Evolutionary conservation across 2,888 invertebrate species (phyloP), one percentile per base, ranked within the genome.

Genomic region (Agrochola circellaris): DNA sequence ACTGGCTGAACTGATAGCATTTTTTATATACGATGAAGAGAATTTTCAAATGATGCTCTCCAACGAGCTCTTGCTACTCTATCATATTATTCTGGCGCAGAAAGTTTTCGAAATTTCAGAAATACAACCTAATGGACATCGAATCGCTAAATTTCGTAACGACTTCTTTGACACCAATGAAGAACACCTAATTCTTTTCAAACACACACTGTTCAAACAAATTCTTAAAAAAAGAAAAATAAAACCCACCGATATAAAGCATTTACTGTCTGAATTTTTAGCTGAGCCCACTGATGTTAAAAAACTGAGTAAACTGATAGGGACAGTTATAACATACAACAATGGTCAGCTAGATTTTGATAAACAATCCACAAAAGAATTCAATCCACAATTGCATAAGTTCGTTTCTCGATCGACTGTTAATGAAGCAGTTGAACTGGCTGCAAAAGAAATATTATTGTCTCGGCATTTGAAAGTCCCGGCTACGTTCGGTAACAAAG

Each of bases 401-500:
- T 26, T 15, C n/a, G 56, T 79, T 66, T 61, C 79, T 23, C 56
- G 23, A 26, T 30, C 69, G 13, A 54, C 60, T 54, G 48, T 81
- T n/a, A 56, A 76, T 0, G 30, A 79, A 77, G 84, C 82, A 6
- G 62, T 81, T n/a, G 42, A 38, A 72, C 30, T 69, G 13, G 73
- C 66, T 56, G 79, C 77, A 51, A 70, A n/a, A 61, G 34, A 56
- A 56, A 77, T 75, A 17, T 51, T 86, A 66, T 9, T 6, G 1
- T 58, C 66, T 7, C 38, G 45, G 15, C 17, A 58, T 51, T 72
- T 87, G 1, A 79, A 81, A 72, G 79, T 87, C 1, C 87, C 85
- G 8, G 20, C 61, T 42, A 34, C 72, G 4, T 87, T 87, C 69
- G 85, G 87, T 7, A 87, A 87, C 56, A 62, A 60, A 38, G 85